Percentiles rank a stretch among this genome's conserved stretches.
These are phyloP conservation scores for Drosophila fuyamai DNA, from an alignment of 1,140 invertebrate genomes.

Conservation along the genomic window DNA sequence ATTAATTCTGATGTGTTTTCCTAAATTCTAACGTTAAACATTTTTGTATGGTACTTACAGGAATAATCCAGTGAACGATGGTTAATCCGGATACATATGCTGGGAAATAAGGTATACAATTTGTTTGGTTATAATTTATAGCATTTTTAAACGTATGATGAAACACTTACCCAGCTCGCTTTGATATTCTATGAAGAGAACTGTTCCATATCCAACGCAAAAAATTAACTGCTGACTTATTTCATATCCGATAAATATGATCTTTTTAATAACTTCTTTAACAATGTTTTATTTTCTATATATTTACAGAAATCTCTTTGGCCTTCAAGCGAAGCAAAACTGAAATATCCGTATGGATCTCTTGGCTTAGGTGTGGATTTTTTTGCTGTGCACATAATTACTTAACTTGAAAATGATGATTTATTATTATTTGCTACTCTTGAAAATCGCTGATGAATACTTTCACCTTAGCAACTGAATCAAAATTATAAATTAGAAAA, in stretches of 20 bases:
- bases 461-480: slow-evolving; percentile 8
- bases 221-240: slow-evolving; percentile 6
- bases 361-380: background rate
- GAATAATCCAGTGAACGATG: no score
- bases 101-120: background rate
- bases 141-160: slow-evolving; percentile 7
- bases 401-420: background rate
- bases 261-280: background rate
- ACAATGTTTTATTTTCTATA: background rate
- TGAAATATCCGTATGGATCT: background rate
- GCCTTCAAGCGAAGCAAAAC: background rate
- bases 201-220: slow-evolving; percentile 35
- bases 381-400: background rate
- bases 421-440: slow-evolving; percentile 14
- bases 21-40: background rate
- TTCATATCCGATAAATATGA: background rate
- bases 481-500: background rate
- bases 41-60: no score
- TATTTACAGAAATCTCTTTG: background rate
- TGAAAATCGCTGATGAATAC: slow-evolving; percentile 5
- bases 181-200: slow-evolving; percentile 31
- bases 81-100: no score
- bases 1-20: background rate
- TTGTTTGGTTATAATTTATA: no score
- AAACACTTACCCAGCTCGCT: slow-evolving; percentile 36